A percentile compares a stretch with the other conserved stretches of the same genome.
phyloP scores from a whole-genome alignment of 2,888 invertebrate genomes.

The Noctuana brunneofusca region DNA sequence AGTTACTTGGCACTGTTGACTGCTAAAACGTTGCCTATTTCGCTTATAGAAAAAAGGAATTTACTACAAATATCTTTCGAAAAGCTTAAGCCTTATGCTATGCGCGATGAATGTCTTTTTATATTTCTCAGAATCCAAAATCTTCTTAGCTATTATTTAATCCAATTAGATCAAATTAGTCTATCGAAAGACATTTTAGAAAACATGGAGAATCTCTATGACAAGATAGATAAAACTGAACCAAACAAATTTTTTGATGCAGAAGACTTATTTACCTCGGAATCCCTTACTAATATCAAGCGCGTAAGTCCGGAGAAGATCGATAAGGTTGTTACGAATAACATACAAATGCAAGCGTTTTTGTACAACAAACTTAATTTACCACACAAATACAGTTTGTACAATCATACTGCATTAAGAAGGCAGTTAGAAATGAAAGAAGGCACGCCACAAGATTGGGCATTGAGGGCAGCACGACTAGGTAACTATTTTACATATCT shows the following conservation, averaged over 20 bases:
- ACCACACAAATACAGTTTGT: constrained; percentile 77
- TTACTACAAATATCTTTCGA: constrained; percentile 60
- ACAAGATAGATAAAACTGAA: constrained; percentile 59
- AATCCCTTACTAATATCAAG: constrained; percentile 56
- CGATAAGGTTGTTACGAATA: constrained; percentile 83
- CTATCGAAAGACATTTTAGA: constrained; percentile 77
- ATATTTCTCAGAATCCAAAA: constrained; percentile 82
- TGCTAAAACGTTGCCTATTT: constrained; percentile 65
- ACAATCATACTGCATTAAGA: constrained; percentile 81
- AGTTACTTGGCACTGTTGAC: constrained; percentile 68
- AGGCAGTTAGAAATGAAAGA: constrained; percentile 82
- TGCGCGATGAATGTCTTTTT: constrained; percentile 72
- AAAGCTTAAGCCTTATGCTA: constrained; percentile 61
- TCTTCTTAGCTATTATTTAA: constrained; percentile 80
- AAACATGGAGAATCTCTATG: constrained; percentile 72
- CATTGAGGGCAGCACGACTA: constrained; percentile 77
- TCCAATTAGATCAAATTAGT: constrained; percentile 76
- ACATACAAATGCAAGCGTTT: constrained; percentile 85
- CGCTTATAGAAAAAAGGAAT: constrained; percentile 63
- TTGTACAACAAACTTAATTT: constrained; percentile 81
- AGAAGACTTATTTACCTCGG: constrained; percentile 79
- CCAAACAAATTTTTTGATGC: constrained; percentile 68
- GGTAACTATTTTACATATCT: constrained; percentile 78
- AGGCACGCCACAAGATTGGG: constrained; percentile 83
- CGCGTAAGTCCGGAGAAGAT: constrained; percentile 75